These are phyloP conservation scores for Brachyopa scutellaris DNA, from an alignment of 2,888 invertebrate genomes.

Conservation along the genomic window DNA sequence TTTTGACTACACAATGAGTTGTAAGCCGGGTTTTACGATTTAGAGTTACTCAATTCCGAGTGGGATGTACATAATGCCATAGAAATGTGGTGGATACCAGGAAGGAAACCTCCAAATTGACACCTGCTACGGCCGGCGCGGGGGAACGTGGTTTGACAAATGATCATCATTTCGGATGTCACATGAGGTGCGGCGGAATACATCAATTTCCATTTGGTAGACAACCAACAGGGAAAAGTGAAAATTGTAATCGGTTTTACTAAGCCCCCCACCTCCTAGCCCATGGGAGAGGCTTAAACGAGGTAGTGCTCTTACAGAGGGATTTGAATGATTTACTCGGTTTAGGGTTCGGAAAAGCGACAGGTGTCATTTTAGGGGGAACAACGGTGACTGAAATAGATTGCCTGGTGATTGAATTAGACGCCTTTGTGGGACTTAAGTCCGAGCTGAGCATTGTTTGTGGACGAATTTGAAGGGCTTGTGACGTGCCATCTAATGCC, in stretches of 20 bases:
- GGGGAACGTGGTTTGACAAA: slow-evolving; percentile 44
- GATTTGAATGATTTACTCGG: slow-evolving; percentile 19
- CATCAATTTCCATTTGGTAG: slow-evolving; percentile 9
- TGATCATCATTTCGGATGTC: slow-evolving; percentile 51
- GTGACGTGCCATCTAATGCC: too few species aligned
- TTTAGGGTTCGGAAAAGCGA: background rate
- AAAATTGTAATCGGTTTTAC: slow-evolving; percentile 35
- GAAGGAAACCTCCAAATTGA: slow-evolving; percentile 9
- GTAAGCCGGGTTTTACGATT: slow-evolving; percentile 12
- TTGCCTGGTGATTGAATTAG: slow-evolving; percentile 38
- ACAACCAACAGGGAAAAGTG: slow-evolving; percentile 7
- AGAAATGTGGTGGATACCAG: background rate
- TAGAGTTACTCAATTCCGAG: background rate
- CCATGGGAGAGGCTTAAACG: too few species aligned
- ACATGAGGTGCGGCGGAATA: slow-evolving; percentile 43
- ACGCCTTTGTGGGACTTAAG: slow-evolving; percentile 13
- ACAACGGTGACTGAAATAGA: slow-evolving; percentile 3
- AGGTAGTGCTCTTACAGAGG: too few species aligned
- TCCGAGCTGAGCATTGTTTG: slow-evolving; percentile 2
- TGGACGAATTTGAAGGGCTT: background rate
- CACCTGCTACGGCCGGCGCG: slow-evolving; percentile 23
- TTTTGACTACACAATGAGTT: slow-evolving; percentile 29
- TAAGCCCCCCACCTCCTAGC: background rate
- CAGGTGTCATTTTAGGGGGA: slow-evolving; percentile 23
- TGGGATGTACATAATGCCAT: too few species aligned